Percentiles rank a stretch among this genome's conserved stretches.
phyloP scores from a whole-genome alignment of 2,797 vertebrate genomes.

The Emydoidea blandingii region DNA sequence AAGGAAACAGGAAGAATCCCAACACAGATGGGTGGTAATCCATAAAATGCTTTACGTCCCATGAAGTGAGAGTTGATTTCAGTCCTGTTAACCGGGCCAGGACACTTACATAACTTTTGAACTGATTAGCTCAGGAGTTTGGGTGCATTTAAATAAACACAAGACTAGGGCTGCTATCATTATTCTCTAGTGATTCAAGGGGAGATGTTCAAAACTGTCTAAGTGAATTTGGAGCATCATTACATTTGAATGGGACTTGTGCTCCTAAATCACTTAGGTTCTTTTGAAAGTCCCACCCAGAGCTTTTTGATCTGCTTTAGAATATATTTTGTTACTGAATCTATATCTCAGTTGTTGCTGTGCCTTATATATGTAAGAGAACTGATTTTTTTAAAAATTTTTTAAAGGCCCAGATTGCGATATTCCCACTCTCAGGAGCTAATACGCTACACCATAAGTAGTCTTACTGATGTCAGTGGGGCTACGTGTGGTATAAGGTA shows the following conservation, averaged over 20 bases:
- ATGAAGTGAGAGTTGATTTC: slow-evolving; percentile 27
- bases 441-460: background rate
- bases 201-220: background rate
- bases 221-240: background rate
- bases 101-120: slow-evolving; percentile 35
- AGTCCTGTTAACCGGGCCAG: background rate
- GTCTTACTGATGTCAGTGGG: background rate
- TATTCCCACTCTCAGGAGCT: background rate
- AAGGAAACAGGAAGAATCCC: background rate
- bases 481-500: background rate
- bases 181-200: background rate
- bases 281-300: background rate
- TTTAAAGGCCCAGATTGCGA: background rate
- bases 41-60: background rate
- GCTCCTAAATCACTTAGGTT: background rate
- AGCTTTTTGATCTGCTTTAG: background rate
- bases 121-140: slow-evolving; percentile 34
- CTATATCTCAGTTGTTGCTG: background rate
- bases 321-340: background rate
- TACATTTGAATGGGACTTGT: background rate
- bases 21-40: background rate
- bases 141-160: slow-evolving; percentile 30
- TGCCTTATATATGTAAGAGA: background rate
- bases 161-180: background rate
- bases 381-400: too few relatives aligned